phyloP scores from a whole-genome alignment of 2,797 vertebrate genomes.

The Fringilla coelebs region DNA sequence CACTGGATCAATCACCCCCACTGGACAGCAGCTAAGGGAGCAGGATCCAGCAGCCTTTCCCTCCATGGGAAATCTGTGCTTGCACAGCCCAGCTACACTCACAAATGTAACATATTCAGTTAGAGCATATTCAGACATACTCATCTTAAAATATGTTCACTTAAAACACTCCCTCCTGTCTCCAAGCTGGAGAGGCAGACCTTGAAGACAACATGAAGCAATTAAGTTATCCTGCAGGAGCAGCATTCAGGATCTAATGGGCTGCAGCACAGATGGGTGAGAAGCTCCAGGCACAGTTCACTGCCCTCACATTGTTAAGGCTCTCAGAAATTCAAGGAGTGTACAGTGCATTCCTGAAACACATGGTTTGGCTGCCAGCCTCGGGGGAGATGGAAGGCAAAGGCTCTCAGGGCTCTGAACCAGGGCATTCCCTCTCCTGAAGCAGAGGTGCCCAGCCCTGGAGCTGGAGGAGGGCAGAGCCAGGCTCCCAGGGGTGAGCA shows the following conservation, averaged over 20 bases:
- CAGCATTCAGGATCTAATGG: neutral
- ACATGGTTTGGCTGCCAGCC: neutral
- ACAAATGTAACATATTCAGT: too few species aligned
- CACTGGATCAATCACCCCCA: neutral
- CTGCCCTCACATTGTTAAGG: neutral
- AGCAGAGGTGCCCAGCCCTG: neutral
- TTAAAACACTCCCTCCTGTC: neutral
- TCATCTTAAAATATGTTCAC: neutral
- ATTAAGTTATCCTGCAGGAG: neutral
- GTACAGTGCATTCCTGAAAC: neutral
- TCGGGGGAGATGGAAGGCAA: neutral
- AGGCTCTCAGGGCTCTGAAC: neutral
- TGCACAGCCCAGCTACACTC: neutral
- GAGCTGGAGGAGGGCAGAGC: neutral
- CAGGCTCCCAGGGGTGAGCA: neutral
- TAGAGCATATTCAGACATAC: neutral
- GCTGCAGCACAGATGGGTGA: neutral
- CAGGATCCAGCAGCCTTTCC: neutral
- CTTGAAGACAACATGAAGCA: neutral
- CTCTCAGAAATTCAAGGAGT: neutral
- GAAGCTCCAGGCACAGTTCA: neutral
- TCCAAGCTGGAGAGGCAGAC: neutral
- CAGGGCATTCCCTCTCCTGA: neutral
- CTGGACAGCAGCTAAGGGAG: neutral
- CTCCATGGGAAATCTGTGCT: neutral